Base-by-base conservation (phyloP, 1,140 invertebrate species). In the Formica exsecta region DNA sequence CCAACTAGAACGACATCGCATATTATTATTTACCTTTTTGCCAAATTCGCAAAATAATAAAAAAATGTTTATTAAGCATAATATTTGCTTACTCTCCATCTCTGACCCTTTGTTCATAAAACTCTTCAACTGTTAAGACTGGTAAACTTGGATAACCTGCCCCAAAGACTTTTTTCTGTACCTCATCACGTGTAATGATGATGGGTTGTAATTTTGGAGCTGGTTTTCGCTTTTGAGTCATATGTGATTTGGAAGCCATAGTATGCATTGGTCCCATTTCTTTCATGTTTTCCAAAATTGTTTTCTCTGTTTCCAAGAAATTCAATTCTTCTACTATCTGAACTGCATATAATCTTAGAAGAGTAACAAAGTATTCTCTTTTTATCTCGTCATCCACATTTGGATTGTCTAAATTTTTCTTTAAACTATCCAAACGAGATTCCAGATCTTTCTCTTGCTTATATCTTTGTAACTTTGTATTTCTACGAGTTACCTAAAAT, bases 121-220 rank as follows among this genome's bases (percentile, higher is more conserved):
- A 99, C 95, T 99, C 99, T 92, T 99, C 97, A 0, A 99, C 97
- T 0, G 98, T 98, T 95, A 99, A 96, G 1, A 98, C 97, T 0
- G 99, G 99, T 79, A 99, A 93, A 92, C 98, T 97, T 0, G 99
- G 99, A 96, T 99, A 99, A 0, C 99, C 99, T 57, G 97, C 95
- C 8, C 99, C 99, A 95, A 97, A 99, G 3, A 99, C 98, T 86
- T 98, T 96, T 95, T 99, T 99, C 95, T 99, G 98, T 0, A 98
- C 85, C 54, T 96, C 97, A 95, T 99, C 97, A 91, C 97, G 97
- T 0, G 99, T 99, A 41, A 99, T 98, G 70, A 99, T 99, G 85
- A 99, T 98, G 0, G 99, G 98, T 93, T 97, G 97, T n/a, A 98
- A 92, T 6, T 97, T 96, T 25, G 93, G 86, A 64, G 94, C 87